Evolutionary conservation across 2,888 invertebrate genomes (phyloP), one percentile per base, ranked within the genome.

Genomic region (Andrena minutula): DNA sequence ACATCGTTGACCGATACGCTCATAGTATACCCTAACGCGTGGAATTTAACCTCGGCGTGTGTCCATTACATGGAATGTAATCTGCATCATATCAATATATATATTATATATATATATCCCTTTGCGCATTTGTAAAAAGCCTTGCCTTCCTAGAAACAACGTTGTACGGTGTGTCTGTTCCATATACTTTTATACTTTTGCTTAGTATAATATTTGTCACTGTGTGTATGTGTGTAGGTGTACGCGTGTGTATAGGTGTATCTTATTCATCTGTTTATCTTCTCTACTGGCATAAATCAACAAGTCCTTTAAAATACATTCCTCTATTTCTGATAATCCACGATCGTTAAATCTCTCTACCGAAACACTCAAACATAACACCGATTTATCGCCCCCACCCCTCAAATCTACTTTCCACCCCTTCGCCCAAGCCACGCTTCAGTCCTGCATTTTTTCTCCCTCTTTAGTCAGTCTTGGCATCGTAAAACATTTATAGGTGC

Each of bases 281-380:
- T 78, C 68, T 82, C 92, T 92, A 92, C 91, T 91, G 91, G 91
- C 92, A 92, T 91, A 92, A 93, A 92, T 92, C 90, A 93, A 93
- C 92, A 91, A 86, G 88, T 92, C 89, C 90, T 87, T 93, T 92
- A 93, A 93, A 93, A 92, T 93, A 93, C 91, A 90, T 90, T 88
- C 89, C 85, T 91, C 89, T 91, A 91, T 92, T 56, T 87, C 83
- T 89, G 89, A 88, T 90, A 92, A 92, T 92, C 87, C 92, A 91
- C 90, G 90, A 92, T 89, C 91, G 89, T 93, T 93, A 92, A 93
- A 93, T 89, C 90, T 93, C 91, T 93, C 93, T 93, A 93, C 91
- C 89, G 90, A 92, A 79, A 93, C 93, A 94, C 90, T 90, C 93
- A 93, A 93, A 93, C 93, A 90, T 93, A 93, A 93, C 93, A 93